phyloP scores from a whole-genome alignment of 2,113 vertebrate genomes.

The Oxyura jamaicensis region DNA sequence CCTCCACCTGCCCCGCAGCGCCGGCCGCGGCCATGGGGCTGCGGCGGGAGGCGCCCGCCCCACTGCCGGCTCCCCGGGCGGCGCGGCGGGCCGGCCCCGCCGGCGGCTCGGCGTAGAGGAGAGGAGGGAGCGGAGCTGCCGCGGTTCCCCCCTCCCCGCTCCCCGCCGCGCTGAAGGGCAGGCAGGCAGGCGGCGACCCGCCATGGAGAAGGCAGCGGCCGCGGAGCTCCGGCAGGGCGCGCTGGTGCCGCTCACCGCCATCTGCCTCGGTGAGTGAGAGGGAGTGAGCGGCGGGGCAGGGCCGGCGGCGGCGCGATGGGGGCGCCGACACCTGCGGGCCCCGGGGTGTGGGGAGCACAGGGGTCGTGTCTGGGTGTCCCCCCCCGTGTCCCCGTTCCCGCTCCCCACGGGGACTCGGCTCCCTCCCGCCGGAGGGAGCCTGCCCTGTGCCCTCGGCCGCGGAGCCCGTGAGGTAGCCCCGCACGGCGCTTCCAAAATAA shows the following conservation, averaged over 20 bases:
- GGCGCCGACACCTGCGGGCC: background rate
- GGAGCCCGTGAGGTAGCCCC: too few relatives aligned
- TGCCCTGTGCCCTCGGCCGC: too few relatives aligned
- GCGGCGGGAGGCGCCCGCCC: background rate
- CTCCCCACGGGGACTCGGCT: too few relatives aligned
- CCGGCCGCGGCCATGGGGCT: background rate
- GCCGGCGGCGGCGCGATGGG: background rate
- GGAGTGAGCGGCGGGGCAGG: background rate
- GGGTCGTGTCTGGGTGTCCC: too few relatives aligned
- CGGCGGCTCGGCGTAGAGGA: background rate
- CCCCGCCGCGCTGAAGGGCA: slow-evolving; percentile 18
- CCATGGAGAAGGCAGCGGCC: slow-evolving; percentile 69
- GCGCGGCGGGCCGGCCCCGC: background rate
- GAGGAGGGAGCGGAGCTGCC: background rate
- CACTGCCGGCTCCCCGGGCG: background rate
- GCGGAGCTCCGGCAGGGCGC: slow-evolving; percentile 59
- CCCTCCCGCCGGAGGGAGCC: too few relatives aligned
- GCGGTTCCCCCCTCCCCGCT: background rate
- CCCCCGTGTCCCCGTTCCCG: too few relatives aligned
- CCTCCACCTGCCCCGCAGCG: background rate
- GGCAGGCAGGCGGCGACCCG: slow-evolving; percentile 1
- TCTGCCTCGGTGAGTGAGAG: slow-evolving; percentile 76
- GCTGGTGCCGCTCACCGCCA: slow-evolving; percentile 72
- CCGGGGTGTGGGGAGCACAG: too few relatives aligned
- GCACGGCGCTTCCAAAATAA: too few relatives aligned